These are phyloP conservation scores for Crepidodera aurea DNA, from an alignment of 2,888 invertebrate species.

Conservation along the genomic window DNA sequence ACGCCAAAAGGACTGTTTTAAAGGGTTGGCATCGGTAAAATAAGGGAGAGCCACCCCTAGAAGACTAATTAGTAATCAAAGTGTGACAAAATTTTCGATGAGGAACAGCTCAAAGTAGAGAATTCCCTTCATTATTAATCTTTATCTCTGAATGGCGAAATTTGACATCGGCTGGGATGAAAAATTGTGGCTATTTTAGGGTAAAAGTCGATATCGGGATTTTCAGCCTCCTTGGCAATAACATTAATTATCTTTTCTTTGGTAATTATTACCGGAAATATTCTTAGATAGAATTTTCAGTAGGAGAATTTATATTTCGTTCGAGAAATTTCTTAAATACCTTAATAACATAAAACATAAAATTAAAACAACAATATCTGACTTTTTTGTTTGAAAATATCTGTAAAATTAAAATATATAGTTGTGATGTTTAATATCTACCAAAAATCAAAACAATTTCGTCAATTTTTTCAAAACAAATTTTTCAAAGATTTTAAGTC, in stretches of 20 bases:
- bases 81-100: constrained; percentile 60
- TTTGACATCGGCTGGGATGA: constrained; percentile 41
- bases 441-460: no score
- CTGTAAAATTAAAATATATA: no score
- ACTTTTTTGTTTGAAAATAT: no score
- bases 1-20: constrained; percentile 45
- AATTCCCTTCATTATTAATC: constrained; percentile 45
- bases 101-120: constrained; percentile 45
- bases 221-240: constrained; percentile 6
- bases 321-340: no score
- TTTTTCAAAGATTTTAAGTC: no score
- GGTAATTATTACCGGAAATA: no score
- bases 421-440: no score
- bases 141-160: constrained; percentile 41
- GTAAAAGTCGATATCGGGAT: constrained; percentile 27
- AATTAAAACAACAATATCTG: no score
- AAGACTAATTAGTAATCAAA: constrained; percentile 71
- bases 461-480: no score
- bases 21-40: constrained; percentile 62
- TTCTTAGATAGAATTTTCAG: no score
- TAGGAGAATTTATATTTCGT: no score
- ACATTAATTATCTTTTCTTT: constrained; percentile 11
- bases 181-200: constrained; percentile 36
- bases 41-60: constrained; percentile 61
- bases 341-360: no score